A percentile compares a stretch with the other conserved stretches of the same genome.
phyloP scores from a whole-genome alignment of 2,113 vertebrate species.

The Sinocyclocheilus anophthalmus region DNA sequence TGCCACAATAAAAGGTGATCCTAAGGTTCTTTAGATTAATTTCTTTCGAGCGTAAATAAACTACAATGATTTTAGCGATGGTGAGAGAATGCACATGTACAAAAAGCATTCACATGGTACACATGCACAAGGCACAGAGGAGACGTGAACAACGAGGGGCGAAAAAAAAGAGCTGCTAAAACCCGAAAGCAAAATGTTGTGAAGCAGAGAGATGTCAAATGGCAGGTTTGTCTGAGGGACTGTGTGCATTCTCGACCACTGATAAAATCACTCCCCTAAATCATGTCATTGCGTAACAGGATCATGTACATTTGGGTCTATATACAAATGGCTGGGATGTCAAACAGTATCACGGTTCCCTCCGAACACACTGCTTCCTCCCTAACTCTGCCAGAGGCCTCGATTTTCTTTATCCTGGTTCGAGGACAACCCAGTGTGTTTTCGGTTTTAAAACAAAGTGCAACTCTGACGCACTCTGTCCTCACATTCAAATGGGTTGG shows the following conservation, averaged over 20 bases:
- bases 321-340: constrained; percentile 43
- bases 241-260: constrained; percentile 55
- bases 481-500: constrained; percentile 74
- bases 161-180: background rate
- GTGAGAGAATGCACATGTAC: constrained; percentile 43
- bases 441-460: constrained; percentile 74
- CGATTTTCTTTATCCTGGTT: constrained; percentile 63
- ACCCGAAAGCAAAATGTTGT: background rate
- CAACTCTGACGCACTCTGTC: constrained; percentile 69
- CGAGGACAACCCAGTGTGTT: constrained; percentile 72
- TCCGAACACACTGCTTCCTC: constrained; percentile 61
- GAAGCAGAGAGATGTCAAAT: constrained; percentile 30
- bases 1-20: constrained; percentile 31
- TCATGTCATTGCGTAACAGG: constrained; percentile 23
- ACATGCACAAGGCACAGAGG: constrained; percentile 46
- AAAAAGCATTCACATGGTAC: constrained; percentile 20
- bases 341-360: constrained; percentile 39
- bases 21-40: constrained; percentile 9
- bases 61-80: constrained; percentile 46
- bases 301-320: constrained; percentile 35
- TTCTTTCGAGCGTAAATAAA: background rate
- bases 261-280: constrained; percentile 49
- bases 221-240: constrained; percentile 27
- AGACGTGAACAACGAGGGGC: background rate
- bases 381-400: constrained; percentile 69